phyloP scores from a whole-genome alignment of 2,888 invertebrate genomes.

The Andrena camellia region DNA sequence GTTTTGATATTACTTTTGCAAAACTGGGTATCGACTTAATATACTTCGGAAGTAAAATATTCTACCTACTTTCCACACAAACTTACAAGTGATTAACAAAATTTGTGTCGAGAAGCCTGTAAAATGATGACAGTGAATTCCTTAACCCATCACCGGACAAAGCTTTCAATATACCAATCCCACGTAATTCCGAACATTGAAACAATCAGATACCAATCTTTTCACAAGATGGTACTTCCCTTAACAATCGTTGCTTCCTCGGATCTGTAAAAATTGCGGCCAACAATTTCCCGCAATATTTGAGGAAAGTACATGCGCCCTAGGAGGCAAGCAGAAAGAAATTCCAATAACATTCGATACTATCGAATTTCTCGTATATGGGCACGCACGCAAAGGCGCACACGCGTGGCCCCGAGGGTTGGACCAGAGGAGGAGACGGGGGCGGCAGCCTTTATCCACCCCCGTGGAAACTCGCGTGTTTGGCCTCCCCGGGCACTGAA shows the following conservation, averaged over 20 bases:
- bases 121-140: no score
- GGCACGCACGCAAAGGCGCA: conserved; percentile 50
- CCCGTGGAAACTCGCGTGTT: conserved; percentile 73
- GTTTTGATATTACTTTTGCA: no score
- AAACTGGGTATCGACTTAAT: no score
- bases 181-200: no score
- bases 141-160: no score
- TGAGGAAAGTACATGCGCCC: conserved; percentile 40
- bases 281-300: conserved; percentile 28
- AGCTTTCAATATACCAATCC: no score
- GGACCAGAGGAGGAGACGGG: conserved; percentile 53
- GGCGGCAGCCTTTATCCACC: conserved; percentile 70
- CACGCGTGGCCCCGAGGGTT: conserved; percentile 63
- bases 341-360: conserved; percentile 64
- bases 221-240: background rate
- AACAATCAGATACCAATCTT: background rate
- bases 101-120: no score
- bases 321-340: conserved; percentile 48
- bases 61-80: no score
- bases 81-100: no score
- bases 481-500: conserved; percentile 77
- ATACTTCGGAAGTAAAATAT: no score
- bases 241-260: background rate
- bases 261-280: background rate
- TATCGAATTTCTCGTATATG: conserved; percentile 58